Conservation (phyloP, 1,140 invertebrate genomes). For the Paramacrobiotus metropolitanus region DNA sequence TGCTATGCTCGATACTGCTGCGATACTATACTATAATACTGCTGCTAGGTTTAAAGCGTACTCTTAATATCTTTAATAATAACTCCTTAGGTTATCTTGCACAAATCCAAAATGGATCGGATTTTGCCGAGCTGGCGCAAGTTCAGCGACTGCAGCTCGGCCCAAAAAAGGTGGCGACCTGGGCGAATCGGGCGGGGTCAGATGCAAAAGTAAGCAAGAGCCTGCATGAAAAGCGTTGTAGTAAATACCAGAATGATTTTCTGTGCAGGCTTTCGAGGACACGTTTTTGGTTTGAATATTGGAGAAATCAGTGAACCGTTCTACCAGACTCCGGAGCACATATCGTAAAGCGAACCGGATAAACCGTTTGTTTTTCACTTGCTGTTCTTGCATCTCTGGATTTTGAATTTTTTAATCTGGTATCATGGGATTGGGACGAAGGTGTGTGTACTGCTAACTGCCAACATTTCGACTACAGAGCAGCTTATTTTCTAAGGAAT, state of each 20-base stretch:
- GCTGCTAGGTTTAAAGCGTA: neutral
- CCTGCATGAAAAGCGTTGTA: no score
- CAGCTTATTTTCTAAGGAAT: no score
- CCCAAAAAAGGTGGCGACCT: constrained; percentile 73
- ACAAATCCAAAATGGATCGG: constrained; percentile 51
- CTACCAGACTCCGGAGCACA: constrained; percentile 80
- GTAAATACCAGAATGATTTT: no score
- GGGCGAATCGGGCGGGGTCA: constrained; percentile 71
- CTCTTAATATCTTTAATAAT: neutral
- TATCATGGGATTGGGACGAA: no score
- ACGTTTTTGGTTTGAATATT: constrained; percentile 75
- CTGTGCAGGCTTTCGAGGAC: constrained; percentile 92
- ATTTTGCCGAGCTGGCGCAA: constrained; percentile 69
- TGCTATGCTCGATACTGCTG: no score
- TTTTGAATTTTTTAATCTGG: no score
- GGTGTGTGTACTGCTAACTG: no score
- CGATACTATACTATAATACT: no score
- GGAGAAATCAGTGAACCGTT: constrained; percentile 78
- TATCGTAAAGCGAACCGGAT: constrained; percentile 72
- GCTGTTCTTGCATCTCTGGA: no score
- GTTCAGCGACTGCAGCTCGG: constrained; percentile 88
- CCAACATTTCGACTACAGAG: no score
- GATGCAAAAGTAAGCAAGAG: constrained; percentile 91
- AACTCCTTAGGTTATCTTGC: constrained; percentile 42
- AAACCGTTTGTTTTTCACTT: no score